Conservation (phyloP, 1,140 invertebrate species). For the Lucilia cuprina region DNA sequence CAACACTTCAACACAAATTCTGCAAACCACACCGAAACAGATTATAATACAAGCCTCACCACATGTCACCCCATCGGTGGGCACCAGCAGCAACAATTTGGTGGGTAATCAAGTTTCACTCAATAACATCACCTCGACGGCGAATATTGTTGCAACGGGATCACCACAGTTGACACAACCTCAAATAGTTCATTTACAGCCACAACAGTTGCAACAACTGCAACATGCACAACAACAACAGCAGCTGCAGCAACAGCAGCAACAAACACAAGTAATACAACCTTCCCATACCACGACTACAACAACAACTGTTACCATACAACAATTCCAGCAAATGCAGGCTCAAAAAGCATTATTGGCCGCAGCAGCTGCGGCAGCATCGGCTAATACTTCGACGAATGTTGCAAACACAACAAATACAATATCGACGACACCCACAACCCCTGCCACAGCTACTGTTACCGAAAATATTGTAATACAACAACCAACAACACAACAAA, state of each 20-base stretch:
- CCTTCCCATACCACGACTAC: background rate
- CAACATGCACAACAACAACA: constrained; percentile 38
- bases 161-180: constrained; percentile 28
- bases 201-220: constrained; percentile 37
- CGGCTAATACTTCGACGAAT: background rate
- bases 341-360: constrained; percentile 47
- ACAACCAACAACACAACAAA: constrained; percentile 28
- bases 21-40: constrained; percentile 52
- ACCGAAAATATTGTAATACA: constrained; percentile 38
- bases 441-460: constrained; percentile 25
- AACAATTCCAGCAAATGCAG: constrained; percentile 58
- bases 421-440: background rate
- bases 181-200: constrained; percentile 31
- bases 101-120: background rate
- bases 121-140: constrained; percentile 10
- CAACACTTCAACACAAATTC: constrained; percentile 36
- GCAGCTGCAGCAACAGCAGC: constrained; percentile 20
- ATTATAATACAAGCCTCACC: constrained; percentile 49
- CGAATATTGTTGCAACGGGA: constrained; percentile 11
- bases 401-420: background rate
- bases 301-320: constrained; percentile 53
- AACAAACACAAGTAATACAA: constrained; percentile 21
- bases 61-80: constrained; percentile 46
- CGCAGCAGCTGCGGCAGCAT: constrained; percentile 36
- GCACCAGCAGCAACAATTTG: background rate